These are phyloP conservation scores for Lota lota DNA, from an alignment of 2,113 vertebrate species.

Conservation along the genomic window DNA sequence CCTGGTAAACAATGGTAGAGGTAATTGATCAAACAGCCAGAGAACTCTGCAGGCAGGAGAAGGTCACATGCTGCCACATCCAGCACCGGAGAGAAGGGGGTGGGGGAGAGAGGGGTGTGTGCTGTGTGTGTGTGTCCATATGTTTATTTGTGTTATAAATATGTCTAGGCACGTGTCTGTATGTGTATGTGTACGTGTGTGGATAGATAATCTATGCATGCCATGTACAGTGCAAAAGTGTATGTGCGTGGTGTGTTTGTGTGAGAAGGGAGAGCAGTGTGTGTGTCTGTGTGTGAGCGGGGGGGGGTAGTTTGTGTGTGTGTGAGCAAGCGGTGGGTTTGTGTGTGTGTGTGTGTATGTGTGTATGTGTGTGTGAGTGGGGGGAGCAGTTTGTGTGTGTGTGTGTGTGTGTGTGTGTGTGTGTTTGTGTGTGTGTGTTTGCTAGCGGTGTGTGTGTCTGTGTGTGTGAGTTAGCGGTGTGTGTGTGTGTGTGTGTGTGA, in stretches of 20 bases:
- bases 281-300: neutral
- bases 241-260: neutral
- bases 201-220: neutral
- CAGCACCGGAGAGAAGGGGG: constrained; percentile 40
- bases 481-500: neutral
- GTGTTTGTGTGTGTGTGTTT: neutral
- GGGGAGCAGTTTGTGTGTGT: neutral
- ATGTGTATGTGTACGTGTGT: constrained; percentile 2
- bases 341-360: neutral
- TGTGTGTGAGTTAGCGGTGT: neutral
- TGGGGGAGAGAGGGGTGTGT: neutral
- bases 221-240: neutral
- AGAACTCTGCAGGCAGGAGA: constrained; percentile 76
- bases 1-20: constrained; percentile 77
- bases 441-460: constrained; percentile 3
- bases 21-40: constrained; percentile 83
- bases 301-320: neutral
- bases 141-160: neutral
- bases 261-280: neutral
- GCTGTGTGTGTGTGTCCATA: constrained; percentile 36
- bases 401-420: neutral
- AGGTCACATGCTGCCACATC: constrained; percentile 68
- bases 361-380: neutral
- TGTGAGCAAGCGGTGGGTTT: neutral
- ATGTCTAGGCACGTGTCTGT: constrained; percentile 1